Percentiles rank a stretch among this genome's conserved stretches.
Evolutionary conservation across 1,140 invertebrate genomes (phyloP).

Genomic region (Ceratina japonica): DNA sequence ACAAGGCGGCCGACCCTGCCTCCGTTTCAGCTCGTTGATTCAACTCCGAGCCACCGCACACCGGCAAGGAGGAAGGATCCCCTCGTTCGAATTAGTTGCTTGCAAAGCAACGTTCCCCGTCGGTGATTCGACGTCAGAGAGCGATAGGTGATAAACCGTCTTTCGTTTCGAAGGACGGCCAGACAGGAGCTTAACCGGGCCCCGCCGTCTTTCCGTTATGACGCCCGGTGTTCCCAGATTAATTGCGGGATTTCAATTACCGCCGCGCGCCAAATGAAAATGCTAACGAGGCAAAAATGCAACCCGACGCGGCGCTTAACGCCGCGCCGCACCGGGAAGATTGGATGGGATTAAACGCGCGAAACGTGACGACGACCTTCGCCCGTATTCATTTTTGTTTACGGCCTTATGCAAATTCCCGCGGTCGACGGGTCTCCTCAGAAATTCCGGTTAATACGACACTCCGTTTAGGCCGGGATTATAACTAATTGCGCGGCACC

Average conservation of each 20-base stretch:
- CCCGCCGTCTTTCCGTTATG: not conserved
- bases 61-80: slow-evolving; percentile 23
- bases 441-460: too few relatives aligned
- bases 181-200: not conserved
- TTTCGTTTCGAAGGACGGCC: slow-evolving; percentile 1
- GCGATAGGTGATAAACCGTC: slow-evolving; percentile 41
- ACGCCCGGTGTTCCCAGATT: slow-evolving; percentile 17
- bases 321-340: too few relatives aligned
- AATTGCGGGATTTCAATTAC: slow-evolving; percentile 25
- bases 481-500: too few relatives aligned
- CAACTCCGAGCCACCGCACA: slow-evolving; percentile 17
- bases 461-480: too few relatives aligned
- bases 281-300: slow-evolving; percentile 28
- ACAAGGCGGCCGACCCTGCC: slow-evolving; percentile 60
- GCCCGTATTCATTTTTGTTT: too few relatives aligned
- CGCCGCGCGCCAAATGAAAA: slow-evolving; percentile 10
- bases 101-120: slow-evolving; percentile 26
- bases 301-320: not conserved
- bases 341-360: not conserved
- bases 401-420: too few relatives aligned
- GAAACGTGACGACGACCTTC: not conserved
- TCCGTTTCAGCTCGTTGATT: slow-evolving; percentile 63
- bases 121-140: slow-evolving; percentile 22
- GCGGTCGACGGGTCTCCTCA: too few relatives aligned
- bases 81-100: slow-evolving; percentile 51